Percentiles rank a stretch among this genome's conserved stretches.
phyloP scores from a whole-genome alignment of 2,113 vertebrate genomes.

The Prunella fulvescens region DNA sequence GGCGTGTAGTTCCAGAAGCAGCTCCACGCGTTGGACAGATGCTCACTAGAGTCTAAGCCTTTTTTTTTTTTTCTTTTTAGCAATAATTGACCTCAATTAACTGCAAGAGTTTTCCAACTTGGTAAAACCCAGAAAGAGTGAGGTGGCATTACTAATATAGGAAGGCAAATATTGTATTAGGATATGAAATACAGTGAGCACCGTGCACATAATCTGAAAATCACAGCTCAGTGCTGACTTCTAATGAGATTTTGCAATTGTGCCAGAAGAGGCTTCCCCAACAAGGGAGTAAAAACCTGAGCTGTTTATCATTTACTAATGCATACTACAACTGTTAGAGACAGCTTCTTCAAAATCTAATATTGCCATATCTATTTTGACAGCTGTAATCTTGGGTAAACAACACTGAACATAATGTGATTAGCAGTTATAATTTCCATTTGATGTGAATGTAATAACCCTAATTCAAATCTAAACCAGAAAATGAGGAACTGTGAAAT shows the following conservation, averaged over 20 bases:
- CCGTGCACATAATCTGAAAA: neutral
- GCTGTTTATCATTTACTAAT: neutral
- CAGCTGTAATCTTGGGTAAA: neutral
- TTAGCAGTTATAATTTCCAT: slow-evolving; percentile 23
- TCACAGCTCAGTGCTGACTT: neutral
- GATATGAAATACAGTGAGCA: neutral
- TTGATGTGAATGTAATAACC: neutral
- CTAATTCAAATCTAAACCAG: slow-evolving; percentile 1
- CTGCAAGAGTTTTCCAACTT: neutral
- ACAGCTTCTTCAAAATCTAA: slow-evolving; percentile 2
- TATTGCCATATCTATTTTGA: neutral
- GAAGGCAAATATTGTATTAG: neutral
- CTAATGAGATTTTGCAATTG: slow-evolving; percentile 23
- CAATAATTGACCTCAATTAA: neutral
- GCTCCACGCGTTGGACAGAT: neutral
- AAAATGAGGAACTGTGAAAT: neutral
- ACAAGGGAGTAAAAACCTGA: neutral
- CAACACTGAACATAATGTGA: slow-evolving; percentile 12
- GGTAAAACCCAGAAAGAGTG: neutral
- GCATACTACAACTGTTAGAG: neutral
- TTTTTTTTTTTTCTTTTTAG: neutral
- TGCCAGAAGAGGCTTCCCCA: neutral
- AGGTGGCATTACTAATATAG: neutral
- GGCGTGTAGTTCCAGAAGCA: neutral
- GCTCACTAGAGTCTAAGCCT: neutral